phyloP scores from a whole-genome alignment of 2,113 vertebrate species.

The Pyxicephalus adspersus region DNA sequence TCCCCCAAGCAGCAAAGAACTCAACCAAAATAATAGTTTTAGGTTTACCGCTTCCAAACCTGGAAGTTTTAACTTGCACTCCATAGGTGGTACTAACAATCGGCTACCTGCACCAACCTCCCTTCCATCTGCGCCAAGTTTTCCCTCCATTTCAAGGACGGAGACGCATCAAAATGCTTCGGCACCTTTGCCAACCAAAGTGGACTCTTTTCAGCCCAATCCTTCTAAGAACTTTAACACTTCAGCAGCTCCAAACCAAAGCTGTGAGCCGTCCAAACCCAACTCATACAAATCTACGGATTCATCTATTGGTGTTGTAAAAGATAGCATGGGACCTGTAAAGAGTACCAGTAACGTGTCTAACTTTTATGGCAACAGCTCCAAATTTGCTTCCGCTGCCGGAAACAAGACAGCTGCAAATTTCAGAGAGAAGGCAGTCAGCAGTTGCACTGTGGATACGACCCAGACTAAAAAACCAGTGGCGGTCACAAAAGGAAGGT shows the following conservation, averaged over 20 bases:
- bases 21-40: slow-evolving; percentile 32
- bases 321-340: neutral
- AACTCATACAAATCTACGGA: neutral
- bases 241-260: slow-evolving; percentile 14
- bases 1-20: neutral
- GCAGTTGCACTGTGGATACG: slow-evolving; percentile 22
- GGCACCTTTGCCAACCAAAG: neutral
- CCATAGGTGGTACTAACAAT: no score
- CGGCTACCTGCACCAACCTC: neutral
- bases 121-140: neutral
- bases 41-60: neutral
- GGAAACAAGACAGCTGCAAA: neutral
- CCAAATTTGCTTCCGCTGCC: neutral
- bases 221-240: neutral
- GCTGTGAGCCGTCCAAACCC: neutral
- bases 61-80: neutral
- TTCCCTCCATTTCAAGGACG: neutral
- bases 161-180: neutral
- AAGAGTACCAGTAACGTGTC: slow-evolving; percentile 1
- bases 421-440: neutral
- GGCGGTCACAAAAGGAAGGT: slow-evolving; percentile 74
- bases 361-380: slow-evolving; percentile 36
- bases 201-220: neutral
- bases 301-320: neutral
- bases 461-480: slow-evolving; percentile 64